Evolutionary conservation across 2,888 invertebrate species (phyloP).

Genomic region (Trisateles emortualis): DNA sequence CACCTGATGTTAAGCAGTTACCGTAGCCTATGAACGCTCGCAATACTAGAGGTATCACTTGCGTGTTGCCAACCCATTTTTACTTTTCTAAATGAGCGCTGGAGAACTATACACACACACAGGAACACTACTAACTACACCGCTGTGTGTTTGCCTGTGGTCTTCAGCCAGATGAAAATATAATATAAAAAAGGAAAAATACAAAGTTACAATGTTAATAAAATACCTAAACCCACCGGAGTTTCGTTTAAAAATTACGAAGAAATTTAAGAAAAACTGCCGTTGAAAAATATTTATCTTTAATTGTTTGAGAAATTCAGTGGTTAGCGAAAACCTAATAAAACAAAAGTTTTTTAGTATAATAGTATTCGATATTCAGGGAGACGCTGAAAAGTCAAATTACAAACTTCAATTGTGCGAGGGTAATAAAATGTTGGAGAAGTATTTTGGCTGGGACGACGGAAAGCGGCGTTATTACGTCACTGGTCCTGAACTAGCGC

Average conservation of each 20-base stretch:
- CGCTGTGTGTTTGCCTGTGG: too few relatives aligned
- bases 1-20: too few relatives aligned
- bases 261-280: slow-evolving; percentile 13
- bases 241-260: slow-evolving; percentile 6
- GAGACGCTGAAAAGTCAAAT: slow-evolving; percentile 39
- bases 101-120: too few relatives aligned
- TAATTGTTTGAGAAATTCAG: slow-evolving; percentile 18
- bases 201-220: too few relatives aligned
- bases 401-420: slow-evolving; percentile 36
- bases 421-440: slow-evolving; percentile 42
- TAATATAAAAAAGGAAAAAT: too few relatives aligned
- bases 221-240: neutral
- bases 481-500: slow-evolving; percentile 17
- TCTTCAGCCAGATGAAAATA: too few relatives aligned
- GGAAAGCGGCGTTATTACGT: slow-evolving; percentile 37
- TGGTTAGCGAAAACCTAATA: slow-evolving; percentile 19
- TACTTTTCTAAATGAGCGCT: too few relatives aligned
- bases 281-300: slow-evolving; percentile 22
- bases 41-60: too few relatives aligned
- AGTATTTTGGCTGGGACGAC: slow-evolving; percentile 34
- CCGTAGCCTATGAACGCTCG: too few relatives aligned
- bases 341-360: slow-evolving; percentile 32
- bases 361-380: slow-evolving; percentile 24
- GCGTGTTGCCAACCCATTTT: too few relatives aligned
- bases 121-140: too few relatives aligned